A percentile compares a stretch with the other conserved stretches of the same genome.
Conservation (phyloP, 2,888 invertebrate genomes). For the Pterobdella sp. region DNA sequence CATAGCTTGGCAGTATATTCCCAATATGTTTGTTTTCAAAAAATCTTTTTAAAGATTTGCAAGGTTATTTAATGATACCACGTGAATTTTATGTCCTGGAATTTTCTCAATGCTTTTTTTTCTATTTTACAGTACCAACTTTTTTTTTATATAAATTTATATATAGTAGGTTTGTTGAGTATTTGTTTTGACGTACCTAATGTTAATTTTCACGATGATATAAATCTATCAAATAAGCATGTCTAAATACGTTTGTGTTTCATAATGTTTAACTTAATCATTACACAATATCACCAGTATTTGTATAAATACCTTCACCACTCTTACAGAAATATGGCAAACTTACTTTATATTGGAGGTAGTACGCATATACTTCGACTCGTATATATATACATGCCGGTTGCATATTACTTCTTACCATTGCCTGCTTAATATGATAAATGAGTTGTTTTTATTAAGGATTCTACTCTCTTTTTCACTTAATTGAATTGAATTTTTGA, state of each 20-base stretch:
- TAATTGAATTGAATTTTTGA: too few relatives aligned
- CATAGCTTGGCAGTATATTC: too few relatives aligned
- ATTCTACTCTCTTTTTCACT: not conserved
- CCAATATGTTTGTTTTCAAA: too few relatives aligned
- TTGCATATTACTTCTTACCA: not conserved
- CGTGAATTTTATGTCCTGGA: too few relatives aligned
- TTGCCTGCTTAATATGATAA: not conserved
- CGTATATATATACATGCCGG: not conserved
- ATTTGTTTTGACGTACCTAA: not conserved
- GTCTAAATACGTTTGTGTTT: not conserved
- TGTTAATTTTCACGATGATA: not conserved
- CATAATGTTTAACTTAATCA: not conserved
- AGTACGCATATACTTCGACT: not conserved
- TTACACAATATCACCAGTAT: not conserved
- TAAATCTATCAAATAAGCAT: not conserved
- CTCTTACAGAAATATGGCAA: not conserved
- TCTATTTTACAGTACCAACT: not conserved
- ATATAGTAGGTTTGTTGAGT: not conserved
- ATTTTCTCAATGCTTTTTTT: too few relatives aligned
- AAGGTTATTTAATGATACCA: too few relatives aligned
- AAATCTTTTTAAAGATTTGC: not conserved
- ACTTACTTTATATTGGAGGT: not conserved
- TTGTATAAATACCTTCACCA: not conserved
- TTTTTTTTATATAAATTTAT: not conserved
- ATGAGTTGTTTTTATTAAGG: not conserved